Conservation (phyloP, 2,888 invertebrate genomes). For the Bombylius discolor region DNA sequence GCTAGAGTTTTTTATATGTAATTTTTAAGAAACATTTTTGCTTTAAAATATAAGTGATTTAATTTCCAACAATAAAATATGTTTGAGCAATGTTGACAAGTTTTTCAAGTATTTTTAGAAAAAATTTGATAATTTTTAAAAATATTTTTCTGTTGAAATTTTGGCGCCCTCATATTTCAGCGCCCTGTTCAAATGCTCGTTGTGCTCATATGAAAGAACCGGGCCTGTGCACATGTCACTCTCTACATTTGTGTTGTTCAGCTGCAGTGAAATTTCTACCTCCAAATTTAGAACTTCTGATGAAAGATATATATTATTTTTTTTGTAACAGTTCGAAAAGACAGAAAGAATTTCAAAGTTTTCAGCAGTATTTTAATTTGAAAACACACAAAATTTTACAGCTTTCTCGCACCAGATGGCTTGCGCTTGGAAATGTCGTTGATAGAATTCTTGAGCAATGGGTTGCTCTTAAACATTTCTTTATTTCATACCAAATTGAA, state of each 20-base stretch:
- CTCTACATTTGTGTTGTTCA: background rate
- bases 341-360: background rate
- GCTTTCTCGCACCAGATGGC: background rate
- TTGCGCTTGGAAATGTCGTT: background rate
- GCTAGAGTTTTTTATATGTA: too few species aligned
- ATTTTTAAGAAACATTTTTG: too few species aligned
- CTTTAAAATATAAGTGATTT: too few species aligned
- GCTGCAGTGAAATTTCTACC: background rate
- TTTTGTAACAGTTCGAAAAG: background rate
- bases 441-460: background rate
- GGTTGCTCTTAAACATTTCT: background rate
- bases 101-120: too few species aligned
- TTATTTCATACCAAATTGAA: background rate
- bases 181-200: too few species aligned
- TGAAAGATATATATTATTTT: background rate
- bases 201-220: too few species aligned
- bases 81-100: too few species aligned
- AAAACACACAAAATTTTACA: background rate
- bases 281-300: background rate
- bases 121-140: too few species aligned
- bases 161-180: too few species aligned
- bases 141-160: too few species aligned
- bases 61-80: too few species aligned
- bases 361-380: background rate
- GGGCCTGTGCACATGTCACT: too few species aligned